These are phyloP conservation scores for Diorhabda sublineata DNA, from an alignment of 1,140 invertebrate species.

Conservation along the genomic window DNA sequence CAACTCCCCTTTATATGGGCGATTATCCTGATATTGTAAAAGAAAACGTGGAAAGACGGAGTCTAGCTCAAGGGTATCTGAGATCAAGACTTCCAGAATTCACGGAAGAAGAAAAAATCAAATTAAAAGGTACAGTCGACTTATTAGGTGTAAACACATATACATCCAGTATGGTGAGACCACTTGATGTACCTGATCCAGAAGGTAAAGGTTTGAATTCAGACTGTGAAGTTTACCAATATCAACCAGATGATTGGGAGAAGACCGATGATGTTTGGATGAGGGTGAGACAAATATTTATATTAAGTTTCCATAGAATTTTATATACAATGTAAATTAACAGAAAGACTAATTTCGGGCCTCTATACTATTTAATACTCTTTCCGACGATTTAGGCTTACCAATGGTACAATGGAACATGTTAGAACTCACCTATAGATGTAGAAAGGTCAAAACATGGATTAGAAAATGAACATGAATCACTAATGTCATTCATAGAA, in stretches of 20 bases:
- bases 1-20: conserved; percentile 10
- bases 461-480: no score
- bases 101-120: conserved; percentile 53
- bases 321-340: neutral
- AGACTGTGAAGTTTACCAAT: conserved; percentile 6
- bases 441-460: no score
- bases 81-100: conserved; percentile 59
- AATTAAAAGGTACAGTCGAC: conserved; percentile 56
- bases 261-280: conserved; percentile 12
- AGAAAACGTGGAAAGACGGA: conserved; percentile 44
- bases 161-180: conserved; percentile 37
- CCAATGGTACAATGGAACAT: no score
- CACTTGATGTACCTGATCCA: neutral
- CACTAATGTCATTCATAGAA: no score
- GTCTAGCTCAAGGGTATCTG: conserved; percentile 54
- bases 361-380: no score
- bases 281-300: neutral
- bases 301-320: no score
- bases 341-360: neutral
- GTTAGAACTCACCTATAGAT: no score
- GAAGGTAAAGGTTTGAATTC: conserved; percentile 1
- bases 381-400: no score
- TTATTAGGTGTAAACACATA: conserved; percentile 62
- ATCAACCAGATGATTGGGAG: conserved; percentile 11
- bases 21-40: conserved; percentile 21